These are phyloP conservation scores for Emesis furor DNA, from an alignment of 2,888 invertebrate species.

Conservation along the genomic window DNA sequence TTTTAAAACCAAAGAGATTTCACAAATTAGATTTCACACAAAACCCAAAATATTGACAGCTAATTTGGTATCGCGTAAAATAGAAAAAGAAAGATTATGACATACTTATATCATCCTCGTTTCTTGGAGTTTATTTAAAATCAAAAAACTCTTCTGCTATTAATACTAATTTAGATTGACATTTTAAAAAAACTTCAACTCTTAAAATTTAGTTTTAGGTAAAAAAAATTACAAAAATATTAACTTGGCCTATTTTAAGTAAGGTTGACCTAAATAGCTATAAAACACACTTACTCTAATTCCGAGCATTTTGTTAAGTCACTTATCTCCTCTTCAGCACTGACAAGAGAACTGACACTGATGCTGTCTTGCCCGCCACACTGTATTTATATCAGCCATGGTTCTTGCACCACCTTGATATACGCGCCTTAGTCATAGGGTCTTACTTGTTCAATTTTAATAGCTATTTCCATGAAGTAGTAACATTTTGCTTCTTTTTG, in stretches of 20 bases:
- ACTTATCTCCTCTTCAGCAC: conserved; percentile 91
- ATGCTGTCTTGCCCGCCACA: conserved; percentile 76
- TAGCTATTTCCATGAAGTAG: not conserved
- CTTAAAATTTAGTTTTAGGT: not conserved
- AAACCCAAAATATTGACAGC: too few species aligned
- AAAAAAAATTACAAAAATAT: too few species aligned
- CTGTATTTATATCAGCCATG: conserved; percentile 86
- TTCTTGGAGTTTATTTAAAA: too few species aligned
- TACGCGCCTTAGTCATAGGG: conserved; percentile 3
- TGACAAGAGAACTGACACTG: conserved; percentile 91
- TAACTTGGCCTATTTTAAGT: too few species aligned
- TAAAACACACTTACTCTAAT: conserved; percentile 86
- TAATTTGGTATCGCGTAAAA: too few species aligned
- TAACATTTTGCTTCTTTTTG: not conserved
- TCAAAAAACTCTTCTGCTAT: too few species aligned
- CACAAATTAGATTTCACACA: too few species aligned
- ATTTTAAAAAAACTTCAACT: not conserved
- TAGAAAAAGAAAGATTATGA: too few species aligned
- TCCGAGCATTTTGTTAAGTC: conserved; percentile 87
- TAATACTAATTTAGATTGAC: too few species aligned
- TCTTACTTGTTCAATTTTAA: not conserved
- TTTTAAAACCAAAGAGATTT: too few species aligned
- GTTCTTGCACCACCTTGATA: conserved; percentile 81
- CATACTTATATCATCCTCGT: too few species aligned
- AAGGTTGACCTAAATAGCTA: not conserved